Base-by-base conservation (phyloP, 2,797 vertebrate genomes). In the Leptodactylus fallax region DNA sequence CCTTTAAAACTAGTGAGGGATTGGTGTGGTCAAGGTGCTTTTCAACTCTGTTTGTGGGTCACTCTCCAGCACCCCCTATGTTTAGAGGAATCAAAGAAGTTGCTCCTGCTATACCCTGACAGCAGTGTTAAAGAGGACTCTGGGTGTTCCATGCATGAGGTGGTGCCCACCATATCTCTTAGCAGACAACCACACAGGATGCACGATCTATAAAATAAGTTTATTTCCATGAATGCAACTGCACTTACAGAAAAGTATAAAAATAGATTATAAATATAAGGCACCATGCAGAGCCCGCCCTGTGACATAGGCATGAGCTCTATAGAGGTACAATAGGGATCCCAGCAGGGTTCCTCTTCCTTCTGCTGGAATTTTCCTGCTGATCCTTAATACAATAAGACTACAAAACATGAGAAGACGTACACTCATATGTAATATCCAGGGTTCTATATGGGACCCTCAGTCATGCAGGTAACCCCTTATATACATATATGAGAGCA, bases 201-300 rank as follows among this genome's bases (percentile, higher is more conserved):
- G 21, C 45, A 11, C 10, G 2, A 21, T 77, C 21, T 77, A 53
- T 77, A 51, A 53, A 72, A 77, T 8, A 0, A 53, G 49, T 77
- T 76, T 76, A 76, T 76, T 77, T 77, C 17, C 2, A 23, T 23
- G 19, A 51, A 76, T 10, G 23, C 0, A 11, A 10, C 69, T 45
- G 36, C 14, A 47, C 27, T 17, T 45, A 72, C 69, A 47, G n/a
- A 77, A 74, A 51, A 13, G 3, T 77, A 77, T 77, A 77, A 77
- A 77, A 53, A 77, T 53, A 77, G 19, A 77, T 53, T 0, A 51
- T 77, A 77, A 23, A 77, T 77, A 77, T 23, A 77, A 49, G 45
- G 49, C 74, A 77, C 21, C n/a, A 23, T 51, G 74, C 72, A 76
- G 17, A 76, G 47, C 12, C 13, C 6, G 19, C 49, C 74, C 72